Evolutionary conservation across 2,797 vertebrate species (phyloP).

Genomic region (Ambastaia sidthimunki): DNA sequence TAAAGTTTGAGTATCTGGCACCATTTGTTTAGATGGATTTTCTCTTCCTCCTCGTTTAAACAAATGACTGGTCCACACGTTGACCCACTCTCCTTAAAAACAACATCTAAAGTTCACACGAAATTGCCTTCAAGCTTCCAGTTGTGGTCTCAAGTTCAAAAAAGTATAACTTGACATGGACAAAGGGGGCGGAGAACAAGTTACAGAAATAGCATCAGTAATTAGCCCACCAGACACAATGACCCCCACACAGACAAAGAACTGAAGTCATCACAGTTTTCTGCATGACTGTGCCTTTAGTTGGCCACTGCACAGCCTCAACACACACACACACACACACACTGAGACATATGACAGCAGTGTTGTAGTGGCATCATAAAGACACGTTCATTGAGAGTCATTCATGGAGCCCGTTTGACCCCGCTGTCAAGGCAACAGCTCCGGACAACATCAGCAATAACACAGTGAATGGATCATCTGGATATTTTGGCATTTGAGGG

Average conservation of each 20-base stretch:
- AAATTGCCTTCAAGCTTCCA: conserved; percentile 47
- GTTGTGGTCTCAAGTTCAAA: conserved; percentile 58
- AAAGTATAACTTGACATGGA: conserved; percentile 54
- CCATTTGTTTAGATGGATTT: conserved; percentile 1
- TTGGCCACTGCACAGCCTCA: conserved; percentile 49
- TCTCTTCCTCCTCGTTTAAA: conserved; percentile 17
- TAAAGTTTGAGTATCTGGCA: too few relatives aligned
- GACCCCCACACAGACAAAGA: conserved; percentile 61
- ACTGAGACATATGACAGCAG: conserved; percentile 36
- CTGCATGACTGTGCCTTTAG: conserved; percentile 77
- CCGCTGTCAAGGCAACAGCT: neutral
- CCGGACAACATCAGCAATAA: conserved; percentile 12
- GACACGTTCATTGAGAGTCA: neutral
- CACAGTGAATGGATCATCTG: neutral
- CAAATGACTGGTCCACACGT: conserved; percentile 23
- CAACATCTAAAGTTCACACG: conserved; percentile 48
- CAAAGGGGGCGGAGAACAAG: conserved; percentile 35
- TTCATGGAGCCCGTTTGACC: neutral
- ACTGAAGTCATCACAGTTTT: conserved; percentile 70
- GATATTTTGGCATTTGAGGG: conserved; percentile 1
- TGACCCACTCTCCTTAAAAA: conserved; percentile 10
- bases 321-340: conserved; percentile 8
- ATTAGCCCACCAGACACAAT: conserved; percentile 71
- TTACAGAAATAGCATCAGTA: conserved; percentile 74
- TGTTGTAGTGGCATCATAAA: neutral